phyloP scores from a whole-genome alignment of 2,888 invertebrate genomes.

The Perizoma flavofasciatum region DNA sequence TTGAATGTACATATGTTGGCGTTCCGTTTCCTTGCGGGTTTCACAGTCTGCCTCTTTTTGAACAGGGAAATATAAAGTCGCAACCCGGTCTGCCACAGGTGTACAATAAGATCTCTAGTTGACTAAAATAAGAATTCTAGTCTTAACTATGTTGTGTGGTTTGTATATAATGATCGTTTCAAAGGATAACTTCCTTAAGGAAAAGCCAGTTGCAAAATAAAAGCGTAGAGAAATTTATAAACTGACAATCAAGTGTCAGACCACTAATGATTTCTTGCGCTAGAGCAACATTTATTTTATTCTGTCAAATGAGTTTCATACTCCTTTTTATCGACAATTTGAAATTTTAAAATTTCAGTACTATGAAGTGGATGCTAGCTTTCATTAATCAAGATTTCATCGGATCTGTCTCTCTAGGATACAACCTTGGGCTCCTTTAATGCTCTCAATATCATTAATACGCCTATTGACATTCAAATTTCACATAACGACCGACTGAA shows the following conservation, averaged over 20 bases:
- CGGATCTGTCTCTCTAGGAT: constrained; percentile 20
- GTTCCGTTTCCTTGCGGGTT: too few species aligned
- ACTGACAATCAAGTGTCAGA: not conserved
- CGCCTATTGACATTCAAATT: constrained; percentile 18
- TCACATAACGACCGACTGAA: constrained; percentile 14
- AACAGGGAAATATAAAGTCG: too few species aligned
- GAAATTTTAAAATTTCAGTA: not conserved
- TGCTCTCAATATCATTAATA: constrained; percentile 20
- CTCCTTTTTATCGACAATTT: too few species aligned
- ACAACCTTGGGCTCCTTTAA: constrained; percentile 18
- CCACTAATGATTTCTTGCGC: constrained; percentile 9
- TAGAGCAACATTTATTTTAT: constrained; percentile 10
- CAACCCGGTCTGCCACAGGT: too few species aligned
- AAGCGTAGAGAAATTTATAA: too few species aligned
- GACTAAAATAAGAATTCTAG: too few species aligned
- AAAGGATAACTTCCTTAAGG: too few species aligned
- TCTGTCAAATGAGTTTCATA: constrained; percentile 4
- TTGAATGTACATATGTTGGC: too few species aligned
- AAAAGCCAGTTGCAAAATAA: not conserved
- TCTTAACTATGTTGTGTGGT: too few species aligned
- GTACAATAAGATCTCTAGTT: too few species aligned
- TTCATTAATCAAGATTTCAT: constrained; percentile 10
- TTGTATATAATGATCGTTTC: too few species aligned
- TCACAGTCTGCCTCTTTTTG: too few species aligned
- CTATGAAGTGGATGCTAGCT: not conserved